Conservation (phyloP, 2,113 vertebrate genomes). For the Todiramphus chloris region DNA sequence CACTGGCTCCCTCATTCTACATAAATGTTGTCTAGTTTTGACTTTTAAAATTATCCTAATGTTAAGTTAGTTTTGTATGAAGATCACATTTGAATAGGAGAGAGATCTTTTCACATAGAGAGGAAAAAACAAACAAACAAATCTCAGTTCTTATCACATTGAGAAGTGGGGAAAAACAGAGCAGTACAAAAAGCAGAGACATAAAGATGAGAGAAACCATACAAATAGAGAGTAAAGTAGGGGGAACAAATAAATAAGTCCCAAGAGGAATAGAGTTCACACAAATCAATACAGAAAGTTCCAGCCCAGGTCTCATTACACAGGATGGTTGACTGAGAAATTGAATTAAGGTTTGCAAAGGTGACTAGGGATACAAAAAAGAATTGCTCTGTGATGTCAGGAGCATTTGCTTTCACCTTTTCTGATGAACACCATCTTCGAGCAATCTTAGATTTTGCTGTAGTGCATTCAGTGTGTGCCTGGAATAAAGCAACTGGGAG, state of each 20-base stretch:
- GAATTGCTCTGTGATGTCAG: not conserved
- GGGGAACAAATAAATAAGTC: constrained; percentile 13
- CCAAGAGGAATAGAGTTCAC: not conserved
- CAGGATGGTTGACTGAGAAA: constrained; percentile 12
- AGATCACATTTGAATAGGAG: not conserved
- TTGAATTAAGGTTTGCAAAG: constrained; percentile 23
- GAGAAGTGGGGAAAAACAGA: not conserved
- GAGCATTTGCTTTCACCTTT: not conserved
- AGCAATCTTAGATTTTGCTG: not conserved
- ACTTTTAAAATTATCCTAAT: not conserved
- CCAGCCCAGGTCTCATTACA: constrained; percentile 22
- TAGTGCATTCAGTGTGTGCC: not conserved
- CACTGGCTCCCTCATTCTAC: not conserved
- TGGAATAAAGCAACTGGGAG: not conserved
- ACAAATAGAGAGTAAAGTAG: not conserved
- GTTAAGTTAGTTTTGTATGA: constrained; percentile 1
- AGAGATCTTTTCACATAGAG: not conserved
- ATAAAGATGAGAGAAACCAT: constrained; percentile 22
- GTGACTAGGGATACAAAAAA: constrained; percentile 1
- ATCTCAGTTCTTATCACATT: not conserved
- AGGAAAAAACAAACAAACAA: not conserved
- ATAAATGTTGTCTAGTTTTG: not conserved
- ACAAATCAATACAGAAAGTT: constrained; percentile 40
- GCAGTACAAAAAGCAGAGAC: not conserved
- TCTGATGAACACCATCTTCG: not conserved